Evolutionary conservation across 2,113 vertebrate genomes (phyloP), one percentile per base, ranked within the genome.

Genomic region (Chloebia gouldiae): DNA sequence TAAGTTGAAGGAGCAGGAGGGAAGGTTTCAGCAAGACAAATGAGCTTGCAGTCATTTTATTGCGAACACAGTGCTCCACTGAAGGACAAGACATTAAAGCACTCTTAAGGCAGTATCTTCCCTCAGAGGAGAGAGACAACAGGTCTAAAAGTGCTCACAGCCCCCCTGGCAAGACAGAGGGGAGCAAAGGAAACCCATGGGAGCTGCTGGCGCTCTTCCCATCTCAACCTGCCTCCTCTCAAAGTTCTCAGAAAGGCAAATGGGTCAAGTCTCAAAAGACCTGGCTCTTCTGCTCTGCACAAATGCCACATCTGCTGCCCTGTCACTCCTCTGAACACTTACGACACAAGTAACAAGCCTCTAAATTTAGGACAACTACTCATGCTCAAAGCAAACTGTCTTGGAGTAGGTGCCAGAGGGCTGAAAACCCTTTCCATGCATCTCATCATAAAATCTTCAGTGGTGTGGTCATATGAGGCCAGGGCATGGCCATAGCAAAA

Each of bases 21-120:
- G 61, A 78, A 90, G 49, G 35, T 64, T 82, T 61, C 63, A 65
- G 40, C 42, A 90, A 63, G 59, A 85, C 78, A 81, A 91, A 87
- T 9, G 40, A 92, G 40, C 13, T 33, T 78, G 64, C 35, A 78
- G 17, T 39, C 42, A 78, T 12, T n/a, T 76, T 83, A 25, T 14
- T 44, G 44, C 56, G 63, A 50, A 47, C 5, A 40, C 5, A 9
- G 45, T 71, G n/a, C 27, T 70, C 71, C 23, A 5, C 2, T 42
- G 47, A 15, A 83, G 44, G 13, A 39, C 49, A 63, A 56, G 22
- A 47, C 6, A 16, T 37, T 33, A 59, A 76, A 89, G 68, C 8
- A 11, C 51, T 35, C 37, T 51, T 17, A 44, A 47, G 33, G 80
- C 47, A 76, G 7, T 27, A 31, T 40, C 63, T 80, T 72, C 40